phyloP scores from a whole-genome alignment of 2,113 vertebrate species.

The Empidonax alnorum region DNA sequence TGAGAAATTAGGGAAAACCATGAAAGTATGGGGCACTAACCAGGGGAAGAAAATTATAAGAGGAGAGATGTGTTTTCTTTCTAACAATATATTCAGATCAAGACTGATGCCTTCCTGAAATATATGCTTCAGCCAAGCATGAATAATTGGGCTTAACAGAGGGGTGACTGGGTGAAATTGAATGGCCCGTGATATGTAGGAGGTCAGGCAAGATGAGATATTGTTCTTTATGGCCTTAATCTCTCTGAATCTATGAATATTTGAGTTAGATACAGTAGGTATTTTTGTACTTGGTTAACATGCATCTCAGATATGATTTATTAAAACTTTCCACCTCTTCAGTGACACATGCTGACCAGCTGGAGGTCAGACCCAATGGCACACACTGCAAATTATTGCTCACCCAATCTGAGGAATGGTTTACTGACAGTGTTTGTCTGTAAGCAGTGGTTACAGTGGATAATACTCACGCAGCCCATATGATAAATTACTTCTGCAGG shows the following conservation, averaged over 20 bases:
- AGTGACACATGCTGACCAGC: neutral
- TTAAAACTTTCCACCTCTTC: neutral
- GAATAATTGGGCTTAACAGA: neutral
- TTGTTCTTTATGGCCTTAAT: neutral
- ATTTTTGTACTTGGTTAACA: constrained; percentile 4
- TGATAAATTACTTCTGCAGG: neutral
- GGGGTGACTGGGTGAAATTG: neutral
- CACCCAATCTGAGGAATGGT: neutral
- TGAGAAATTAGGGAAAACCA: neutral
- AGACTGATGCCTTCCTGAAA: neutral
- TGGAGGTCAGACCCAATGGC: neutral
- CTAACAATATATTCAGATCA: neutral
- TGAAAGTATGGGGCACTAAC: neutral
- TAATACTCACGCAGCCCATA: neutral
- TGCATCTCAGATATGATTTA: neutral
- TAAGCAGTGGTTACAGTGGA: neutral
- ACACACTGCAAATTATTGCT: neutral
- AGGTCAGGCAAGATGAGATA: neutral
- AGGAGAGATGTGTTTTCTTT: neutral
- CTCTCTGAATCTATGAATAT: constrained; percentile 6
- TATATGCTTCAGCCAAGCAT: neutral
- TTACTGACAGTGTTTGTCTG: neutral
- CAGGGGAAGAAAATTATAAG: neutral
- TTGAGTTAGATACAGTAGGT: neutral
- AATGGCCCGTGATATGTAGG: neutral